These are phyloP conservation scores for Empidonax traillii DNA, from an alignment of 2,113 vertebrate genomes.

Conservation along the genomic window DNA sequence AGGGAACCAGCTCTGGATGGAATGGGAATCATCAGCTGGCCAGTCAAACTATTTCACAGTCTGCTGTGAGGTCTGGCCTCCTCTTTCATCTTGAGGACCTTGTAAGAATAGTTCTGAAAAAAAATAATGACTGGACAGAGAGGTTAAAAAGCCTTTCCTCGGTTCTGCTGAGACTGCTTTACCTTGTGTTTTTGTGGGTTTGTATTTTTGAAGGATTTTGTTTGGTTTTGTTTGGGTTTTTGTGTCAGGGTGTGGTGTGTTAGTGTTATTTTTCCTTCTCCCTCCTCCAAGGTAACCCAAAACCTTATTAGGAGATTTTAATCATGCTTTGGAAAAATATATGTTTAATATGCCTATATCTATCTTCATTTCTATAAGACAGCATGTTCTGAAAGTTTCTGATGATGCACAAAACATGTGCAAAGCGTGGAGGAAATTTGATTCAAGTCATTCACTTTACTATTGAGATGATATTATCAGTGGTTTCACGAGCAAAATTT, in stretches of 20 bases:
- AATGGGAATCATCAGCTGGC: not conserved
- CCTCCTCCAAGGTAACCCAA: conserved; percentile 28
- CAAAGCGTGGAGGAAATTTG: conserved; percentile 53
- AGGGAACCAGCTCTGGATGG: not conserved
- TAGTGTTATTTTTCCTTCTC: conserved; percentile 5
- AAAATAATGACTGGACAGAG: conserved; percentile 4
- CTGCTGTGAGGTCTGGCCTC: not conserved
- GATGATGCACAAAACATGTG: conserved; percentile 53
- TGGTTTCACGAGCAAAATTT: conserved; percentile 58
- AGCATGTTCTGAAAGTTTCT: conserved; percentile 60
- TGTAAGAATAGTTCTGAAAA: conserved; percentile 22
- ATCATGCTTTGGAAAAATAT: conserved; percentile 14
- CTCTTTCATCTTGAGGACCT: conserved; percentile 17
- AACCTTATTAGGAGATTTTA: conserved; percentile 11
- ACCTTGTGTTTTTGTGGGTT: not conserved
- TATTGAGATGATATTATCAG: conserved; percentile 68
- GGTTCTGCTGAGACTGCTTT: not conserved
- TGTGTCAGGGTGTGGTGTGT: accelerated
- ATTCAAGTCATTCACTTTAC: conserved; percentile 49
- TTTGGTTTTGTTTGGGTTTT: not conserved
- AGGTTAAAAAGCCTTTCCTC: conserved; percentile 15
- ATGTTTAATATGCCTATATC: not conserved
- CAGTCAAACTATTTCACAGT: not conserved
- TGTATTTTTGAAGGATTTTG: not conserved
- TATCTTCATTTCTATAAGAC: conserved; percentile 60